These are phyloP conservation scores for Platanista minor DNA, from an alignment of 2,113 vertebrate genomes.

Conservation along the genomic window DNA sequence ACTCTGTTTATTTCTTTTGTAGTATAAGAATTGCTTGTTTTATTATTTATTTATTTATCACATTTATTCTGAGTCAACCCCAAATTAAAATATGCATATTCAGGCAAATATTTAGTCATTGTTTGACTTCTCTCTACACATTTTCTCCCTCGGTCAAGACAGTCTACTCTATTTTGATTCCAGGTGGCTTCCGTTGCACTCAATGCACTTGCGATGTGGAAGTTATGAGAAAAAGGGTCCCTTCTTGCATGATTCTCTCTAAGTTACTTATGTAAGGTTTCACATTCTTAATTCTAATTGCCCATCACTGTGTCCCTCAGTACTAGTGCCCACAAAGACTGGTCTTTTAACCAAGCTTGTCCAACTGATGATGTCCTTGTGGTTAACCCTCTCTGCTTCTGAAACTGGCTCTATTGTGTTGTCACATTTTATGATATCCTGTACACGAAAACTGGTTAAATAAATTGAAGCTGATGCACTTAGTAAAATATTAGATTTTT, in stretches of 20 bases:
- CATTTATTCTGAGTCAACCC: background rate
- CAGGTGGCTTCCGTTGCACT: background rate
- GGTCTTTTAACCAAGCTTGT: background rate
- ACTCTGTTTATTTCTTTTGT: background rate
- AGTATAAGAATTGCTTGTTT: background rate
- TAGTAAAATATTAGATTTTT: background rate
- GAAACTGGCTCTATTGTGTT: background rate
- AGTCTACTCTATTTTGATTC: background rate
- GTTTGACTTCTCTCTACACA: background rate
- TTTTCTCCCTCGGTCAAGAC: background rate
- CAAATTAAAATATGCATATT: background rate
- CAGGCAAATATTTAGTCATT: background rate
- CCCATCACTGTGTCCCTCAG: background rate
- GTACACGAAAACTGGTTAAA: background rate
- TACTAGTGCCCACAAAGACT: background rate
- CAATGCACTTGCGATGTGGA: background rate
- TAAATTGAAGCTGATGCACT: background rate
- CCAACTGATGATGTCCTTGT: background rate
- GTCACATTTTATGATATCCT: background rate
- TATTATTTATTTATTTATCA: background rate
- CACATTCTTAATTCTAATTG: background rate
- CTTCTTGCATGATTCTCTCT: background rate
- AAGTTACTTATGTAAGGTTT: background rate
- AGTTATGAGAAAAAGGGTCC: background rate
- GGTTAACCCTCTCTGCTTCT: background rate